A percentile compares a stretch with the other conserved stretches of the same genome.
Conservation (phyloP, 2,888 invertebrate species). For the Caenorhabditis macrosperma region DNA sequence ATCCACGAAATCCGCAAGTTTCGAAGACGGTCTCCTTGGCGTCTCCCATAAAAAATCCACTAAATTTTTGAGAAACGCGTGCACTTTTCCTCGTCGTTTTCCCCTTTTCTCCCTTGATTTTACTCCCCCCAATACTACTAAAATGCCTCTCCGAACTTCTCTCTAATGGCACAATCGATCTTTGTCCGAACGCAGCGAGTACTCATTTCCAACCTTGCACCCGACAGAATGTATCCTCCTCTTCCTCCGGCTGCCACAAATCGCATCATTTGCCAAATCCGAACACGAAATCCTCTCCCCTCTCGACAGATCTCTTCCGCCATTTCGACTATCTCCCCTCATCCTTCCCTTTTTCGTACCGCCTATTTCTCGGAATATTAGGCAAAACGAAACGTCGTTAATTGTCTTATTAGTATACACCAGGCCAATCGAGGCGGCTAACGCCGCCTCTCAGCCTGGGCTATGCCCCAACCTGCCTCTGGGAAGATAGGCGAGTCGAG, state of each 20-base stretch:
- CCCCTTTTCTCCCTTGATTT: not conserved
- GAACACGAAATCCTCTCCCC: constrained; percentile 26
- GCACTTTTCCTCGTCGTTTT: not conserved
- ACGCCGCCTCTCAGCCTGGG: too few species aligned
- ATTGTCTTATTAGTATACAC: constrained; percentile 29
- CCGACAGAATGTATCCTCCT: constrained; percentile 17
- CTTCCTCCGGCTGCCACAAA: not conserved
- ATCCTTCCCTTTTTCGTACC: not conserved
- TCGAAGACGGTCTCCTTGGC: not conserved
- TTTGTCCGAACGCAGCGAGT: not conserved
- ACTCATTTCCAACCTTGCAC: not conserved
- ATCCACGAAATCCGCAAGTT: too few species aligned
- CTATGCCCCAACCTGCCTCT: too few species aligned
- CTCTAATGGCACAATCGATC: not conserved
- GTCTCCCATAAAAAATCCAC: not conserved
- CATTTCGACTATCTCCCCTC: too few species aligned
- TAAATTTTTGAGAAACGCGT: not conserved
- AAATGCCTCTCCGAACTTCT: not conserved
- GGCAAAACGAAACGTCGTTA: constrained; percentile 21
- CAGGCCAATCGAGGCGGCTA: too few species aligned
- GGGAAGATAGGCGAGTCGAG: too few species aligned
- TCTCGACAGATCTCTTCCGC: not conserved
- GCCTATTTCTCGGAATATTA: constrained; percentile 30
- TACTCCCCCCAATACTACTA: not conserved
- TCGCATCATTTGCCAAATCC: constrained; percentile 28